Evolutionary conservation across 1,140 invertebrate species (phyloP), one percentile per base, ranked within the genome.

Genomic region (Pomacea maculata): DNA sequence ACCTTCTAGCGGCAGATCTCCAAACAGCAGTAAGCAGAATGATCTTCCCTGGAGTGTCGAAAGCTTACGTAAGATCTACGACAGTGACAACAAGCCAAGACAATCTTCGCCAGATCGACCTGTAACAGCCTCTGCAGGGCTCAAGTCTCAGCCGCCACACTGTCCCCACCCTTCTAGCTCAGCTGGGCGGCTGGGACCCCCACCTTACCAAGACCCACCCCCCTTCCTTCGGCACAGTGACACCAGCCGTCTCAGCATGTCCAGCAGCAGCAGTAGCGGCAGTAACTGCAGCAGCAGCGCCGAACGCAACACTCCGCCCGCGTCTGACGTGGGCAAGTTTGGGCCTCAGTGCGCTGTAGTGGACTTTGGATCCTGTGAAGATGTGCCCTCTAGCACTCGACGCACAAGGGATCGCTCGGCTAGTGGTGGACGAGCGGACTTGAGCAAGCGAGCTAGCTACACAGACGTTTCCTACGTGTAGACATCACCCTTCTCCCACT

Each of bases 41-140:
- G 83, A 85, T 61, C 77, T 88, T 25, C 83, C 84, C 2, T 88
- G 87, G 87, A 87, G 85, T 84, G 87, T 88, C 10, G 85, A 84
- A 81, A 78, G 77, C 57, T 68, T 86, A 75, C 82, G 79, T 63
- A 80, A 83, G 65, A 78, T 80, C 11, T 88, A 80, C 72, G 83
- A 82, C 34, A 75, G 80, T 65, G 79, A 81, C 54, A 63, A 75
- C 45, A 64, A 52, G 34, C 15, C 70, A 1, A 25, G 25, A 5
- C 25, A 55, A 19, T 19, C 55, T 21, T 54, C 29, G 57, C n/a
- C 65, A 68, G 65, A n/a, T n/a, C 65, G 5, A 21, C 14, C 11
- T 10, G 19, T 21, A 21, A 55, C 54, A 74, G 54, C 73, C 73
- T 54, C 57, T 25, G 1, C 57, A n/a, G 17, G 17, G 1, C 9